Evolutionary conservation across 2,888 invertebrate genomes (phyloP), one percentile per base, ranked within the genome.

Genomic region (Callosobruchus maculatus): DNA sequence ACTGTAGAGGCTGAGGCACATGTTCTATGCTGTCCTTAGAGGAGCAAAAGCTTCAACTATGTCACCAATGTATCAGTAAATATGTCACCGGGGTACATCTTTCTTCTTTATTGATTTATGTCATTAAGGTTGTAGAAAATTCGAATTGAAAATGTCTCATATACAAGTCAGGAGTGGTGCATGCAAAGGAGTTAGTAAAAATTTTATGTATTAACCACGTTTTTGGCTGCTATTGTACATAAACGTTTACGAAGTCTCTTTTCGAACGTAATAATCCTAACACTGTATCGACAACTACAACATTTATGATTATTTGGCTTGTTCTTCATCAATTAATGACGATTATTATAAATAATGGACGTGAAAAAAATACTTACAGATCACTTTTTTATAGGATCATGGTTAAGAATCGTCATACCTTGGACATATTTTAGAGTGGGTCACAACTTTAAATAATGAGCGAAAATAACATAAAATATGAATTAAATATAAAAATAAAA

Each of bases 231-330:
- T 49, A 49, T 26, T 49, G 49, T 49, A 49, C 49, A 49, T 49
- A 18, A 49, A 49, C 49, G 13, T 49, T 49, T 49, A 49, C 49
- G 49, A 49, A 49, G 49, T 49, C 82, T 79, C 81, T 81, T 78
- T 81, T 80, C 78, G 81, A 83, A 84, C 83, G 83, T 81, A 84
- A 82, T 83, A 83, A 84, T 81, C 81, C 81, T 83, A 85, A 83
- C 83, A 81, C 83, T 83, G 82, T 81, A 82, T 82, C 82, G 80
- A 85, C 85, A 83, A 85, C 83, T 85, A 85, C 84, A 85, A 86
- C 86, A 86, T 84, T 84, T 82, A 86, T 85, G 84, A 85, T 85
- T 86, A 86, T 86, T 86, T 86, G 86, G 86, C 86, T 86, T 86
- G 80, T 73, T 71, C 72, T 72, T 74, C 74, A 75, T 74, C 72